These are phyloP conservation scores for Morelia viridis DNA, from an alignment of 2,797 vertebrate species.

Conservation along the genomic window DNA sequence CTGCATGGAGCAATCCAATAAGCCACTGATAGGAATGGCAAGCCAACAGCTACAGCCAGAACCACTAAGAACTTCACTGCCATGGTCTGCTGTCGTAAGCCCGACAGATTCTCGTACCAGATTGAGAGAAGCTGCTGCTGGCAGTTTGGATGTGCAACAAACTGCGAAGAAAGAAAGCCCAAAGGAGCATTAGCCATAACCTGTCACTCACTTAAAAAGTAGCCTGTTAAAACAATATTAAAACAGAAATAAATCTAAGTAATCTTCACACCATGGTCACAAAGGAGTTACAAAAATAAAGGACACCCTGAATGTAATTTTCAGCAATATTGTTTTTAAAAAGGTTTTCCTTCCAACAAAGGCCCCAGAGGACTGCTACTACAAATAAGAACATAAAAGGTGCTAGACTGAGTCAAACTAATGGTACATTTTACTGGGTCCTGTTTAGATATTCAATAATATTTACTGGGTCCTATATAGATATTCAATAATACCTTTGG, in stretches of 20 bases:
- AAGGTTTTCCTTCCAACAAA: not conserved
- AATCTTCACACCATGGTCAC: not conserved
- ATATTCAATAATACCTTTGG: not conserved
- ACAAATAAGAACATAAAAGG: not conserved
- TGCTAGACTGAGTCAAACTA: not conserved
- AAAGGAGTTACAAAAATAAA: not conserved
- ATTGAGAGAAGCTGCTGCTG: constrained; percentile 97
- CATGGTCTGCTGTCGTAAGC: constrained; percentile 92
- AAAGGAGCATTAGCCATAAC: not conserved
- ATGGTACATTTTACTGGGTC: not conserved
- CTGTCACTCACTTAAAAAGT: not conserved
- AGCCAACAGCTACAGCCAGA: constrained; percentile 85
- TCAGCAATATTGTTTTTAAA: not conserved
- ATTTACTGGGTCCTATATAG: not conserved
- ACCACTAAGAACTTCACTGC: constrained; percentile 93
- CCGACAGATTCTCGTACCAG: constrained; percentile 96
- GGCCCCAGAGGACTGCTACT: not conserved
- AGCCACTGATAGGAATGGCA: constrained; percentile 88
- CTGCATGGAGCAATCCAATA: constrained; percentile 96
- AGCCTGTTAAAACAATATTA: not conserved
- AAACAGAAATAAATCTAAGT: not conserved
- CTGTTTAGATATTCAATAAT: not conserved
- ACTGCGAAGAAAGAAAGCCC: constrained; percentile 73
- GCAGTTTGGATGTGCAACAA: constrained; percentile 98
- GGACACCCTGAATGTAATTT: not conserved